A percentile compares a stretch with the other conserved stretches of the same genome.
phyloP scores from a whole-genome alignment of 2,888 invertebrate genomes.

The Watsonalla cultraria region DNA sequence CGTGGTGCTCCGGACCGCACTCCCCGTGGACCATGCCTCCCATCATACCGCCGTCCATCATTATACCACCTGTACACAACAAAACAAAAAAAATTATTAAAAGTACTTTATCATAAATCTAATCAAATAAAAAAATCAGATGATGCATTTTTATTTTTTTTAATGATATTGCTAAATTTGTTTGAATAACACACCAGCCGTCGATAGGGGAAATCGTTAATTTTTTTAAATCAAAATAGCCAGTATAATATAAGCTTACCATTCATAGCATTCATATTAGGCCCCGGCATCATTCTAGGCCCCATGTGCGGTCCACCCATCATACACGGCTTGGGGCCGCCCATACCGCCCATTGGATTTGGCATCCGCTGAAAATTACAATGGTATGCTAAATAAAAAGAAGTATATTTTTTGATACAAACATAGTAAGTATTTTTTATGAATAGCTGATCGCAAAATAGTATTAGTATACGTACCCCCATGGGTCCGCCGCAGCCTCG shows the following conservation, averaged over 20 bases:
- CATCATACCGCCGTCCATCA: constrained; percentile 74
- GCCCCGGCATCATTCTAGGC: constrained; percentile 74
- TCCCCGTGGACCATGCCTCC: constrained; percentile 64
- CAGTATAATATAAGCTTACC: too few relatives aligned
- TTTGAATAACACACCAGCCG: too few relatives aligned
- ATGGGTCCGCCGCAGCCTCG: constrained; percentile 74
- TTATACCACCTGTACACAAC: constrained; percentile 58
- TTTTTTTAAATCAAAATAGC: too few relatives aligned
- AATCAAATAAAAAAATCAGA: too few relatives aligned
- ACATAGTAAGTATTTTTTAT: too few relatives aligned
- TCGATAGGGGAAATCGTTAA: too few relatives aligned
- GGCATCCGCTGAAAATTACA: constrained; percentile 65
- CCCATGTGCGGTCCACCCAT: constrained; percentile 76
- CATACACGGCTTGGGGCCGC: constrained; percentile 73
- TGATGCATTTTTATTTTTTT: too few relatives aligned
- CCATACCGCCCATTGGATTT: constrained; percentile 75
- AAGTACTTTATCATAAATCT: too few relatives aligned
- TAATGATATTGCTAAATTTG: too few relatives aligned
- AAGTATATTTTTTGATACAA: too few relatives aligned
- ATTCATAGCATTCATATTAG: constrained; percentile 73
- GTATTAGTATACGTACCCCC: constrained; percentile 54
- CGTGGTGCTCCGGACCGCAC: constrained; percentile 70
- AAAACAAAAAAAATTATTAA: too few relatives aligned
- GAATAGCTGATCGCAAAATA: too few relatives aligned
- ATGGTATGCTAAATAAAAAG: constrained; percentile 3